phyloP scores from a whole-genome alignment of 2,797 vertebrate genomes.

The Petrocephalus schoutedeni region DNA sequence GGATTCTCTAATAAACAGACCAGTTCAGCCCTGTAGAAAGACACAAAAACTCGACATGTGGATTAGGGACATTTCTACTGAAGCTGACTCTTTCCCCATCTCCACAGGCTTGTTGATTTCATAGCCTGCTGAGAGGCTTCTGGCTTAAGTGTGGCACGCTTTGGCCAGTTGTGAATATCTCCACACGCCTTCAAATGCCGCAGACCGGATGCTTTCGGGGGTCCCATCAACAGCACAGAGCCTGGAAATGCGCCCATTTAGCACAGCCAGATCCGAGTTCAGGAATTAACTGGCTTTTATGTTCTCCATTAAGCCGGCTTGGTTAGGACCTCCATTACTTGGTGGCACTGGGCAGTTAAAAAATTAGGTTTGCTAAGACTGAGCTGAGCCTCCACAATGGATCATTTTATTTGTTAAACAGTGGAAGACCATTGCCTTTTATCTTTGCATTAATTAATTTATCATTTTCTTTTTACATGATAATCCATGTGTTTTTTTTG shows the following conservation, averaged over 20 bases:
- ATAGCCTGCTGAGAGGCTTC: not conserved
- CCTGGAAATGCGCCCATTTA: not conserved
- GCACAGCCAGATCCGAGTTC: not conserved
- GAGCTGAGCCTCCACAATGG: not conserved
- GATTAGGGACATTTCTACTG: not conserved
- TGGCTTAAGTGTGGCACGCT: not conserved
- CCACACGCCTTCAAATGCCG: not conserved
- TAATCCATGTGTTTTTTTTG: not conserved
- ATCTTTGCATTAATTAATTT: not conserved
- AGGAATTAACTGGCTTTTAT: constrained; percentile 8
- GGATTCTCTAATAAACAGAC: not conserved
- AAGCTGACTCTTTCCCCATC: not conserved
- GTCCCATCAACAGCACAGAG: not conserved
- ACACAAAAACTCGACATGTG: not conserved
- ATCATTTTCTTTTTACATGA: not conserved
- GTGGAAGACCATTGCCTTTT: not conserved
- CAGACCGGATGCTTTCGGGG: not conserved
- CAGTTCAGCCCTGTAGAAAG: not conserved
- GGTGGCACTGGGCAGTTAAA: not conserved
- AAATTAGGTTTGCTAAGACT: not conserved
- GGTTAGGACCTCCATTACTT: not conserved
- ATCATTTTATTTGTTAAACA: not conserved
- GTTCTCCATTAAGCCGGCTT: not conserved
- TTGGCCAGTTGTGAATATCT: not conserved
- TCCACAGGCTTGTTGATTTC: not conserved